Percentiles rank a stretch among this genome's conserved stretches.
Conservation (phyloP, 1,140 invertebrate species). For the Cardiocondyla obscurior region DNA sequence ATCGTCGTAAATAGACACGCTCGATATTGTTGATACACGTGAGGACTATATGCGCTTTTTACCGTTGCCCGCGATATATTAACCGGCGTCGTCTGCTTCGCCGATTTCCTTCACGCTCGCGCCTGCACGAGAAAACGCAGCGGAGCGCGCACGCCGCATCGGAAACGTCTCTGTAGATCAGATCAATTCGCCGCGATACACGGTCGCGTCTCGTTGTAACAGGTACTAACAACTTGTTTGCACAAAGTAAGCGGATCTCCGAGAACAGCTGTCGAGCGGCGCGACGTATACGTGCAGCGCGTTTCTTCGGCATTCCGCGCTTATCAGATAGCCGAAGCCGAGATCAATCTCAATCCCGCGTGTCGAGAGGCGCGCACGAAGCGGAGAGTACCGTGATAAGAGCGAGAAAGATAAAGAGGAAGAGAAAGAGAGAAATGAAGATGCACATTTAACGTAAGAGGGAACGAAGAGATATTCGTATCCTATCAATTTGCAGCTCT, state of each 20-base stretch:
- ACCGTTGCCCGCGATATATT: neutral
- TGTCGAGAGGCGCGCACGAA: constrained; percentile 20
- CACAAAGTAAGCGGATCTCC: constrained; percentile 46
- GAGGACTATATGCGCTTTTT: neutral
- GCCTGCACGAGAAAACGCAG: constrained; percentile 9
- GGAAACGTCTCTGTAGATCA: constrained; percentile 44
- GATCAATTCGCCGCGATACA: constrained; percentile 35
- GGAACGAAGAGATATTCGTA: constrained; percentile 4
- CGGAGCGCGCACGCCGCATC: constrained; percentile 25
- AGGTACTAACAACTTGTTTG: constrained; percentile 62
- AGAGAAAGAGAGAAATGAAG: neutral
- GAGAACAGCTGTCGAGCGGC: constrained; percentile 49
- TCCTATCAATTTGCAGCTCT: constrained; percentile 15
- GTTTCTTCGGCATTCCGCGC: constrained; percentile 56
- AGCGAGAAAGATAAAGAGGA: neutral
- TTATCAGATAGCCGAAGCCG: constrained; percentile 63
- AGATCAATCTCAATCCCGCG: constrained; percentile 63
- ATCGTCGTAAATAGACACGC: constrained; percentile 35
- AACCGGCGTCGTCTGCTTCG: neutral
- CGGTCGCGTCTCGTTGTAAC: constrained; percentile 46
- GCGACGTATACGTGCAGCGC: constrained; percentile 39
- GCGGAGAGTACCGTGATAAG: neutral
- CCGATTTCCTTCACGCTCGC: neutral
- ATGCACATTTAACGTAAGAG: neutral
- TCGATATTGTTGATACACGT: constrained; percentile 10